These are phyloP conservation scores for Barypeithes pellucidus DNA, from an alignment of 2,888 invertebrate genomes.

Conservation along the genomic window DNA sequence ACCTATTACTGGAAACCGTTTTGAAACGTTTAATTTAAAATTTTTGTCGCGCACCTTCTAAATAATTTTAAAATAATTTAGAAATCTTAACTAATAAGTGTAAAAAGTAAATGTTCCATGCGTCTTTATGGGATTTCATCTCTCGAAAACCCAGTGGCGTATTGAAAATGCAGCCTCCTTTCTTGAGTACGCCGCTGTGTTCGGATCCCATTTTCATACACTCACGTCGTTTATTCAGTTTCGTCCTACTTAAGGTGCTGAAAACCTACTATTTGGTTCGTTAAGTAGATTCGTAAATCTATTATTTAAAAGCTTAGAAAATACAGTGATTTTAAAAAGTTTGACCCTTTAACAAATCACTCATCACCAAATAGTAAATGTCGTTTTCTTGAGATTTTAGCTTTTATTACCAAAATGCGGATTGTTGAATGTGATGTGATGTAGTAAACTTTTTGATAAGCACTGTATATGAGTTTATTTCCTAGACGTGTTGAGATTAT, in stretches of 20 bases:
- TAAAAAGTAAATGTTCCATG: slow-evolving; percentile 29
- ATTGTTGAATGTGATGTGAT: not conserved
- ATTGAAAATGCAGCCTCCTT: not conserved
- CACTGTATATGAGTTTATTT: not conserved
- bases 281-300: not conserved
- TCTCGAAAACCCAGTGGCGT: slow-evolving; percentile 11
- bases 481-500: not conserved
- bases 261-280: not conserved
- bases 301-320: not conserved
- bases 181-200: slow-evolving; percentile 9
- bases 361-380: no score
- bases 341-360: no score
- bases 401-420: not conserved
- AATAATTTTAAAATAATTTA: slow-evolving; percentile 31
- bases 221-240: slow-evolving; percentile 1
- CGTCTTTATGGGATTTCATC: slow-evolving; percentile 6
- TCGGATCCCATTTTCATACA: not conserved
- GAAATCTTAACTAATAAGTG: slow-evolving; percentile 32
- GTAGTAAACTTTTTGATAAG: not conserved
- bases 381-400: no score
- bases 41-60: slow-evolving; percentile 12
- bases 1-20: no score
- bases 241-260: slow-evolving; percentile 14
- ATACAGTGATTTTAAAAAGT: slow-evolving; percentile 1
- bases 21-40: not conserved